Evolutionary conservation across 2,888 invertebrate species (phyloP).

Genomic region (Lochmaea crataegi): DNA sequence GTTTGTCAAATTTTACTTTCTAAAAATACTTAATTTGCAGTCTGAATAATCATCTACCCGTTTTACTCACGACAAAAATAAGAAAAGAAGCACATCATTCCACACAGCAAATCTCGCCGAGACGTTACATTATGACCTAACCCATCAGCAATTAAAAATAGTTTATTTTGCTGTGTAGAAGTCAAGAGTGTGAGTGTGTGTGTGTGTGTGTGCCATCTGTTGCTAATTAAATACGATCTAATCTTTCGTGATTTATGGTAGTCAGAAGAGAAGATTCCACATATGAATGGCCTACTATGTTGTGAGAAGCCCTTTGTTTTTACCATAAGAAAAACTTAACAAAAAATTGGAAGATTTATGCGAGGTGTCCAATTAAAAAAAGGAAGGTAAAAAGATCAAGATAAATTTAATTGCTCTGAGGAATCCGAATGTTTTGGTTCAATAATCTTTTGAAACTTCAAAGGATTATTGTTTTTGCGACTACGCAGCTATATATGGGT

Average conservation of each 20-base stretch:
- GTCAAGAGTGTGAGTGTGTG: conserved; percentile 17
- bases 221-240: conserved; percentile 35
- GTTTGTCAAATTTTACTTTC: neutral
- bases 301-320: conserved; percentile 32
- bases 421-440: conserved; percentile 24
- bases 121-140: conserved; percentile 14
- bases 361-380: conserved; percentile 27
- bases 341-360: conserved; percentile 27
- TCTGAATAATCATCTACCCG: neutral
- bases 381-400: conserved; percentile 21
- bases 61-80: neutral
- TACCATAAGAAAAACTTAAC: conserved; percentile 13
- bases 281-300: conserved; percentile 34
- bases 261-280: conserved; percentile 26
- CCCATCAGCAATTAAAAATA: conserved; percentile 26
- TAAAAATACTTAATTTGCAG: neutral
- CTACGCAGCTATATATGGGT: neutral
- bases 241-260: conserved; percentile 31
- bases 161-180: conserved; percentile 26
- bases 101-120: conserved; percentile 5
- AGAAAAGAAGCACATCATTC: neutral
- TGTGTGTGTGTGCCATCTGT: conserved; percentile 29
- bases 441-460: conserved; percentile 2
- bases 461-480: neutral
- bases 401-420: conserved; percentile 29